Conservation (phyloP, 1,140 invertebrate genomes). For the Phthorimaea operculella region DNA sequence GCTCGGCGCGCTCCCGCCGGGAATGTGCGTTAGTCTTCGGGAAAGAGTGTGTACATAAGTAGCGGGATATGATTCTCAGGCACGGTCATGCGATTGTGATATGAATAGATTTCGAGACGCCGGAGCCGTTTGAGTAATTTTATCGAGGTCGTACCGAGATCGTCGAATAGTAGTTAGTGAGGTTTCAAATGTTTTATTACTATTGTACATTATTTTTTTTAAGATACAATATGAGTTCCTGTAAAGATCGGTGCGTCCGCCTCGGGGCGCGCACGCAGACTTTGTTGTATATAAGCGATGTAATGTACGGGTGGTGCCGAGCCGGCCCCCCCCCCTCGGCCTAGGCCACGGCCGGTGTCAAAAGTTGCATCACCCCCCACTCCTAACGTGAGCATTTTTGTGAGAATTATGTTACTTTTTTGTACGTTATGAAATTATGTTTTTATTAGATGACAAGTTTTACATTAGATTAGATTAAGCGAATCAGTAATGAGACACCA, state of each 20-base stretch:
- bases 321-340: constrained; percentile 13
- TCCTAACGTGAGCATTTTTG: constrained; percentile 64
- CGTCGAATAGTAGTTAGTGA: constrained; percentile 65
- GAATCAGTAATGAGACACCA: constrained; percentile 67
- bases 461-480: constrained; percentile 68
- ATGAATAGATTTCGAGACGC: constrained; percentile 62
- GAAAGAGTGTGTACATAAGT: constrained; percentile 62
- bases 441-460: constrained; percentile 63
- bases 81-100: constrained; percentile 67
- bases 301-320: constrained; percentile 34
- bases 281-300: constrained; percentile 62
- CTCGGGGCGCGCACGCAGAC: constrained; percentile 33
- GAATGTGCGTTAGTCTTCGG: constrained; percentile 33
- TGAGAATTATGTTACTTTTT: constrained; percentile 65
- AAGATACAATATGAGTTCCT: constrained; percentile 67
- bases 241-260: constrained; percentile 50
- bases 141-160: constrained; percentile 60
- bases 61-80: constrained; percentile 64
- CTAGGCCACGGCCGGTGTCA: constrained; percentile 32
- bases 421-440: constrained; percentile 56
- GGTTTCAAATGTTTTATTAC: constrained; percentile 67
- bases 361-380: constrained; percentile 46
- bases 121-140: constrained; percentile 59
- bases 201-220: constrained; percentile 63
- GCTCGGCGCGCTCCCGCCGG: constrained; percentile 20